phyloP scores from a whole-genome alignment of 2,888 invertebrate species.

The Tetheella fluctuosa region DNA sequence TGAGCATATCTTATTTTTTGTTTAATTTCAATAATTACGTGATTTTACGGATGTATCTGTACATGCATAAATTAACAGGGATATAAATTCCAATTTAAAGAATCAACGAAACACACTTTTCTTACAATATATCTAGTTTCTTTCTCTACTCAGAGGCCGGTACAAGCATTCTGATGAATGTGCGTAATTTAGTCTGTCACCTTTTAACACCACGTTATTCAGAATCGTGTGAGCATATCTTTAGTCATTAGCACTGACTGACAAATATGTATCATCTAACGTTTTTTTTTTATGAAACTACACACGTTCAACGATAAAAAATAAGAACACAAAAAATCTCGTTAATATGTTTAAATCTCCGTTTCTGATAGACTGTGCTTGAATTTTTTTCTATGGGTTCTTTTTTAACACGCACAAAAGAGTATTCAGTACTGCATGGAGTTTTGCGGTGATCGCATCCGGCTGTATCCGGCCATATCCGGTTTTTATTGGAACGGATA shows the following conservation, averaged over 20 bases:
- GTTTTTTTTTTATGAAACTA: not conserved
- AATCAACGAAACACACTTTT: no score
- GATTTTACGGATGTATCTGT: no score
- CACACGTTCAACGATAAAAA: slow-evolving; percentile 30
- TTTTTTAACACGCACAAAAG: slow-evolving; percentile 54
- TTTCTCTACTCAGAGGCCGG: no score
- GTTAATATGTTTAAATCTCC: slow-evolving; percentile 52
- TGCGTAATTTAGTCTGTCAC: not conserved
- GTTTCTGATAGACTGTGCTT: slow-evolving; percentile 55
- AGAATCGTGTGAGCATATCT: not conserved
- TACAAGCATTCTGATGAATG: no score
- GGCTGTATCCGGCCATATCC: slow-evolving; percentile 63
- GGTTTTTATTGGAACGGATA: slow-evolving; percentile 76
- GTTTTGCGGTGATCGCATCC: slow-evolving; percentile 68
- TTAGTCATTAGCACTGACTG: not conserved
- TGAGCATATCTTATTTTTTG: not conserved
- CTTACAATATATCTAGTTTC: no score
- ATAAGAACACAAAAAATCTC: slow-evolving; percentile 37
- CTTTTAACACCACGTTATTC: not conserved
- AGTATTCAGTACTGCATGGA: slow-evolving; percentile 44
- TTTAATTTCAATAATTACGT: no score
- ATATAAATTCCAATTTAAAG: no score
- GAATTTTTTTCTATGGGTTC: slow-evolving; percentile 44
- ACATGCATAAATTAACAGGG: no score
- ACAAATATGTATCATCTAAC: not conserved